A percentile compares a stretch with the other conserved stretches of the same genome.
phyloP scores from a whole-genome alignment of 2,797 vertebrate genomes.

The Hapalemur alaotrensis region DNA sequence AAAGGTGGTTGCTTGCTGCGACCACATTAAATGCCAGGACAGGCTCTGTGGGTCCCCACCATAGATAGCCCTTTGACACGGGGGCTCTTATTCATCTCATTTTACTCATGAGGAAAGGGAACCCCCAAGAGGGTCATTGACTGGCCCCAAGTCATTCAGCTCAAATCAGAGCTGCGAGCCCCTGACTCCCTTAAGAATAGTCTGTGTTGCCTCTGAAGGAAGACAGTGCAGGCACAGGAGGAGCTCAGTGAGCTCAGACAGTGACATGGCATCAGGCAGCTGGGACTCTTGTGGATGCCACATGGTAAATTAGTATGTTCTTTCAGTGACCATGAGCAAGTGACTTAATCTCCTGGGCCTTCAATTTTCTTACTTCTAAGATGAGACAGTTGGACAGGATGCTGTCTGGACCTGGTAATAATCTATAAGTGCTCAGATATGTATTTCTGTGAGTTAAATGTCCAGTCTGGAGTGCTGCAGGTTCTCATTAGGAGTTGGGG shows the following conservation, averaged over 20 bases:
- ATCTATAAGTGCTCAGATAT: not conserved
- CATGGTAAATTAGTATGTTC: not conserved
- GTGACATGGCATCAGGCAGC: not conserved
- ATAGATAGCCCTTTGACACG: not conserved
- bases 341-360: not conserved
- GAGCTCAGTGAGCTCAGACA: too few species aligned
- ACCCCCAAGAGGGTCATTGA: not conserved
- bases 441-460: not conserved
- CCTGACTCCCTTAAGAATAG: not conserved
- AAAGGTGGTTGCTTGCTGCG: not conserved
- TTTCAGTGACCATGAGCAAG: not conserved
- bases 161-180: not conserved
- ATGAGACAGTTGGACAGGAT: not conserved
- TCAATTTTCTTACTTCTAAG: not conserved
- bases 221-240: not conserved
- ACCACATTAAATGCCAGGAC: too few species aligned
- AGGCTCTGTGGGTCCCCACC: not conserved
- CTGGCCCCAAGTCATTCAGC: not conserved
- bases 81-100: not conserved
- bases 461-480: not conserved
- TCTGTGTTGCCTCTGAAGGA: not conserved
- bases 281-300: too few species aligned
- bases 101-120: not conserved
- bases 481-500: not conserved
- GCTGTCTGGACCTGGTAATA: not conserved